These are phyloP conservation scores for Dipodomys ordii DNA, from an alignment of 2,113 vertebrate genomes.

Conservation along the genomic window DNA sequence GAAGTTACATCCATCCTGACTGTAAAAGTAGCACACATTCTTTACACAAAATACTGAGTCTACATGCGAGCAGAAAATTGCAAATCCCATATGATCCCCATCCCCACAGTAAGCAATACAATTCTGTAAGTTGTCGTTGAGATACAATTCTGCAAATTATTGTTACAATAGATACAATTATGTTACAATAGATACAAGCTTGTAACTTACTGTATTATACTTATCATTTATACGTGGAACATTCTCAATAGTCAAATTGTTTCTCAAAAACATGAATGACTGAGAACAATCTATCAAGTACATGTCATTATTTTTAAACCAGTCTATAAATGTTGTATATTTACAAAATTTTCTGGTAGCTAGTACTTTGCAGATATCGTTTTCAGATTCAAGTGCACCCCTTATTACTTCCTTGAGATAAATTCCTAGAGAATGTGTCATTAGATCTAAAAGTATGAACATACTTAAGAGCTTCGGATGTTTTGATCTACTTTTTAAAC, in stretches of 20 bases:
- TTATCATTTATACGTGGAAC: neutral
- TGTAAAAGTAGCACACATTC: neutral
- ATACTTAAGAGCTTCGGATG: neutral
- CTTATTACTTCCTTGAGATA: constrained; percentile 17
- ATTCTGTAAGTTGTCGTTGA: neutral
- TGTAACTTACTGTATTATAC: neutral
- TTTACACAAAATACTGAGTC: neutral
- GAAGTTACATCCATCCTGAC: neutral
- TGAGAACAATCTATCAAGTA: neutral
- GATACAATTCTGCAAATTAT: too few relatives aligned
- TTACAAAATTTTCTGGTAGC: constrained; percentile 22
- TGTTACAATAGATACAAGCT: too few relatives aligned
- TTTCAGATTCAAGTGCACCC: neutral
- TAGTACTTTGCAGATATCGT: neutral
- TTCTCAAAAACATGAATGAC: constrained; percentile 30
- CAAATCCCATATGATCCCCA: neutral
- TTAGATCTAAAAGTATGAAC: neutral
- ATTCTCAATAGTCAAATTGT: neutral
- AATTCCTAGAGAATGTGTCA: constrained; percentile 2
- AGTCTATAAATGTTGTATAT: neutral
- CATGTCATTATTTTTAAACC: constrained; percentile 46
- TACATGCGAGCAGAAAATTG: neutral
- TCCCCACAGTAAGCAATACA: neutral
- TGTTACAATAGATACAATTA: too few relatives aligned
- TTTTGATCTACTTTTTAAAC: neutral